These are phyloP conservation scores for Podotricha telesiphe DNA, from an alignment of 2,888 invertebrate genomes.

Conservation along the genomic window DNA sequence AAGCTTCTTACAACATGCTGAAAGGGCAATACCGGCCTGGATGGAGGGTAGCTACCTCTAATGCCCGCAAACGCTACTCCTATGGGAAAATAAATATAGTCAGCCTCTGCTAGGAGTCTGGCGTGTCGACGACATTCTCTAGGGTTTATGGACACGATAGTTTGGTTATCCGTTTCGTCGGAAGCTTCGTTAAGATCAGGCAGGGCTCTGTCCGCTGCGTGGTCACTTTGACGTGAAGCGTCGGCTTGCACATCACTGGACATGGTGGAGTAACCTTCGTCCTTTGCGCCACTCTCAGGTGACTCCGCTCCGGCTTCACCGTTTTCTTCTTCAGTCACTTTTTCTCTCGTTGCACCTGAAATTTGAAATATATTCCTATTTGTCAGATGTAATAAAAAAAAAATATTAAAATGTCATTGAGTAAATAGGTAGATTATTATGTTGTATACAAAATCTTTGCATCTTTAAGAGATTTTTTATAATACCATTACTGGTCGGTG, in stretches of 20 bases:
- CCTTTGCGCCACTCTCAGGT: constrained; percentile 89
- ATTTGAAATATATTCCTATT: constrained; percentile 33
- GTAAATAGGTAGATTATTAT: neutral
- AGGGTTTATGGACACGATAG: constrained; percentile 79
- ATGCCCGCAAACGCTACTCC: constrained; percentile 85
- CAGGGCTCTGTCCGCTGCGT: constrained; percentile 82
- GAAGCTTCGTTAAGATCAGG: constrained; percentile 90
- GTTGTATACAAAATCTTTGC: neutral
- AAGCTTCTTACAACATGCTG: constrained; percentile 90
- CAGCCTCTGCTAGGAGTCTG: constrained; percentile 85
- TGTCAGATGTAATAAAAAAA: too few species aligned
- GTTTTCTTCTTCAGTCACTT: constrained; percentile 72
- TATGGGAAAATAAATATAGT: constrained; percentile 87
- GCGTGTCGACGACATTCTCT: constrained; percentile 80
- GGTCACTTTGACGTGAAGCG: constrained; percentile 84
- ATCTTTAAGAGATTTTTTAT: neutral
- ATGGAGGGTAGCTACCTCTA: constrained; percentile 89
- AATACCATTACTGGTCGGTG: neutral
- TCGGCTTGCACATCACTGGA: constrained; percentile 91
- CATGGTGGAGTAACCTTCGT: constrained; percentile 93
- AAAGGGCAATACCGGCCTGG: constrained; percentile 87
- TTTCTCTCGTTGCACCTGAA: constrained; percentile 66
- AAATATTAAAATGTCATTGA: neutral
- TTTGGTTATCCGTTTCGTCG: constrained; percentile 87
- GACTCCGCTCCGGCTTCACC: constrained; percentile 88